These are phyloP conservation scores for Agonopterix alstromeriana DNA, from an alignment of 2,888 invertebrate species.

Conservation along the genomic window DNA sequence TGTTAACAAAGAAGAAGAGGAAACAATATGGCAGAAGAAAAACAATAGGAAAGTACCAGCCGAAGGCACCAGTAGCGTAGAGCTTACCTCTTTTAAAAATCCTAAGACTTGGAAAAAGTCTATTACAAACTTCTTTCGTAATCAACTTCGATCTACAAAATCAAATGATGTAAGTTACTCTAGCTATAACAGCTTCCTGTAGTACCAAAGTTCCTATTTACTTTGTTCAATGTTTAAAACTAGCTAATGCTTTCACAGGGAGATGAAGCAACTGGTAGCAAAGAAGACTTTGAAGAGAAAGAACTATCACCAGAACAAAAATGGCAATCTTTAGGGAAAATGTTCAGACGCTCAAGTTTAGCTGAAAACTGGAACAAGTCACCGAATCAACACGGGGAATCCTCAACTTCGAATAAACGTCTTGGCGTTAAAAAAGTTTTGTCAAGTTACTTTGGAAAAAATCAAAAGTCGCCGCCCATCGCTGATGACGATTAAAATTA, in stretches of 20 bases:
- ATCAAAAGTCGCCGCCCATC: conserved; percentile 32
- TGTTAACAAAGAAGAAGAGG: conserved; percentile 38
- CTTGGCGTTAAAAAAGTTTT: conserved; percentile 58
- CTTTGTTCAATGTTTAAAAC: background rate
- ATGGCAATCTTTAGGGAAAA: conserved; percentile 69
- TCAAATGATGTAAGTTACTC: conserved; percentile 60
- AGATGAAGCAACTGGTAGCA: conserved; percentile 50
- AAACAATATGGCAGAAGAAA: conserved; percentile 30
- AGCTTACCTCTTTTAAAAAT: conserved; percentile 52
- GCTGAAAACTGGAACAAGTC: conserved; percentile 53
- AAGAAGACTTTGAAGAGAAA: conserved; percentile 53
- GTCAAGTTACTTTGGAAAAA: conserved; percentile 63
- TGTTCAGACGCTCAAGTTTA: conserved; percentile 64
- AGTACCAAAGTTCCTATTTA: background rate
- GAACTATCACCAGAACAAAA: conserved; percentile 59
- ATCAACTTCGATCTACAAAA: conserved; percentile 58
- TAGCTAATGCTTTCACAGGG: conserved; percentile 37
- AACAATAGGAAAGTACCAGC: conserved; percentile 33
- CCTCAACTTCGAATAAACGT: conserved; percentile 50
- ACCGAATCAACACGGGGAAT: conserved; percentile 44
- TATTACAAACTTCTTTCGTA: conserved; percentile 61
- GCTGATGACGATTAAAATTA: conserved; percentile 36
- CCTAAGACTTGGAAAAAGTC: conserved; percentile 68
- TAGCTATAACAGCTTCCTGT: too few species aligned
- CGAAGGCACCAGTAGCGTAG: conserved; percentile 44